Percentiles rank a stretch among this genome's conserved stretches.
Conservation (phyloP, 2,797 vertebrate genomes). For the Sebastes diaconus region DNA sequence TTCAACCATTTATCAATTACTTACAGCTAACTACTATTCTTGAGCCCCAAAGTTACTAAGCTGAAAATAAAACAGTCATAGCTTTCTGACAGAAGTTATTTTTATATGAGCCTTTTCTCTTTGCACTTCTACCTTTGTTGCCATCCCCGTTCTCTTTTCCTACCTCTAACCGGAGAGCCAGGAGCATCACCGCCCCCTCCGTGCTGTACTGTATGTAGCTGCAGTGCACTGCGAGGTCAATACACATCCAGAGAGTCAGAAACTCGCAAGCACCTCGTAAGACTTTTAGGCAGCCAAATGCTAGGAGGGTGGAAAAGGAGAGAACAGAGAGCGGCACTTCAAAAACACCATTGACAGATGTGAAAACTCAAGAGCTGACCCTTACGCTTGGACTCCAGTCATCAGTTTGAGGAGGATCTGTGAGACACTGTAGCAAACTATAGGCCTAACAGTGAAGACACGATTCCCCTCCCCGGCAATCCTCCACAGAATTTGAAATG, state of each 20-base stretch:
- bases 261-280: constrained; percentile 13
- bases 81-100: too few species aligned
- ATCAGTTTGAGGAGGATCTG: background rate
- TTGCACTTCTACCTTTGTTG: background rate
- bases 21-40: background rate
- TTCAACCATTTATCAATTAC: background rate
- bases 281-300: constrained; percentile 55
- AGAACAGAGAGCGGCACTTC: background rate
- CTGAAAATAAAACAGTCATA: too few species aligned
- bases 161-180: too few species aligned
- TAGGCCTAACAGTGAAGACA: background rate
- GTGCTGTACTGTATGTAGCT: constrained; percentile 7
- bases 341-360: constrained; percentile 29
- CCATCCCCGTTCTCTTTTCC: background rate
- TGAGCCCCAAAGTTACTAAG: too few species aligned
- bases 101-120: too few species aligned
- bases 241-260: constrained; percentile 68
- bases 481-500: constrained; percentile 12
- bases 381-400: constrained; percentile 20
- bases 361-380: constrained; percentile 34
- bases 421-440: background rate
- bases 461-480: background rate
- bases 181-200: background rate
- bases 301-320: constrained; percentile 17
- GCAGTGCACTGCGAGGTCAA: constrained; percentile 51